Base-by-base conservation (phyloP, 2,113 vertebrate genomes). In the Hypocryptadius cinnamomeus region DNA sequence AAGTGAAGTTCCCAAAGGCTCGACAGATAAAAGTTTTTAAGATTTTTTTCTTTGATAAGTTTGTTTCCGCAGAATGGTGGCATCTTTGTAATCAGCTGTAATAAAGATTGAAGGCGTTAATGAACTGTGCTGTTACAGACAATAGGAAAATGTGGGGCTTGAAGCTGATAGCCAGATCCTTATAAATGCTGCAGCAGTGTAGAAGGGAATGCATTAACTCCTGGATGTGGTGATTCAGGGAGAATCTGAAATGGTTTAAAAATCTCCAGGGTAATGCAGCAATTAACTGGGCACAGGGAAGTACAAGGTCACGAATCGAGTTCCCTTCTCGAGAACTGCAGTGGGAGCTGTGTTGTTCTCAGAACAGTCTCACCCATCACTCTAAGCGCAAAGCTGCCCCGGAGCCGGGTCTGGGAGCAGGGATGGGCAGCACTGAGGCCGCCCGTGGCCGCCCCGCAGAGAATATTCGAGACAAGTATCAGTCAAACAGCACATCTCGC, bases 1-100 rank as follows among this genome's bases (percentile, higher is more conserved):
- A 81, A 87, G 59, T 76, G 56, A 87, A 79, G 60, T 80, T 92
- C 90, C 88, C 50, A 65, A 92, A 94, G 61, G 51, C 84, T 59
- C 16, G 10, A 66, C 59, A 31, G 39, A 70, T n/a, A 85, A 65
- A 11, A 68, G 56, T 56, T 92, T 87, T 82, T 60, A 19, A 91
- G 82, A 39, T 42, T 89, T 94, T 91, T 92, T 73, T 37, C 60
- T 80, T 71, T 37, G 30, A 57, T 80, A 59, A 63, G 40, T 93
- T 83, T 84, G 42, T 95, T 90, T 91, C 73, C 73, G 44, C 24
- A 64, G n/a, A 71, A 59, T 45, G 64, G 56, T 66, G 57, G 28
- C 47, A 74, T 78, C 42, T 48, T 86, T 53, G 21, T 74, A 70
- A 78, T 74, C 50, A 37, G 28, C 66, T 91, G 9, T 31, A 94